phyloP scores from a whole-genome alignment of 2,888 invertebrate species.

The Drosophila pseudotakahashii region DNA sequence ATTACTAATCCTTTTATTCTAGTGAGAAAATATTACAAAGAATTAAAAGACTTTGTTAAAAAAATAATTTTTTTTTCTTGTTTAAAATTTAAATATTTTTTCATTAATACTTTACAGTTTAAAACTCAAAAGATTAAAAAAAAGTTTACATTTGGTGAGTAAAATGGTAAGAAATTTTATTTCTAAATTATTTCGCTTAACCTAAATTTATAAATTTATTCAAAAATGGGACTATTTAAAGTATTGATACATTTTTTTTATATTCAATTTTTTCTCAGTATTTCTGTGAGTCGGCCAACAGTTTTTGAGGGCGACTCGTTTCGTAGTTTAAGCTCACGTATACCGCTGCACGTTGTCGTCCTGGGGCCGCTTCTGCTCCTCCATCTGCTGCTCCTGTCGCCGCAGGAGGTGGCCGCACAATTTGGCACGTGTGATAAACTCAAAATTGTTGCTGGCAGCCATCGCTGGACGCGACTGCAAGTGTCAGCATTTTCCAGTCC shows the following conservation, averaged over 20 bases:
- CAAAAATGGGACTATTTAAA: too few species aligned
- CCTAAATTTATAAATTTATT: too few species aligned
- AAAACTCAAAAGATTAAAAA: too few species aligned
- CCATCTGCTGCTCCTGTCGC: slow-evolving; percentile 42
- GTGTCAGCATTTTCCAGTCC: slow-evolving; percentile 62
- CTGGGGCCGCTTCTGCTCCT: slow-evolving; percentile 5
- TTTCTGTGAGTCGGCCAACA: not conserved
- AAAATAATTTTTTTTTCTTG: too few species aligned
- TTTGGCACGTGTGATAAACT: slow-evolving; percentile 79
- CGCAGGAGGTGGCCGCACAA: slow-evolving; percentile 69
- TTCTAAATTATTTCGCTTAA: too few species aligned
- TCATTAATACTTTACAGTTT: too few species aligned
- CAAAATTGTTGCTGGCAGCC: slow-evolving; percentile 69
- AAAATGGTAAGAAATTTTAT: too few species aligned
- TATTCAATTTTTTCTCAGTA: not conserved
- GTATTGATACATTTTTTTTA: not conserved
- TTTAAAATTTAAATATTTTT: too few species aligned
- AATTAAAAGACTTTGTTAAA: too few species aligned
- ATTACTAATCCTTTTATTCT: not conserved
- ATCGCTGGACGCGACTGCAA: slow-evolving; percentile 59
- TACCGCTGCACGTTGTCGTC: slow-evolving; percentile 35
- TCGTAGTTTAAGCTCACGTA: slow-evolving; percentile 65
- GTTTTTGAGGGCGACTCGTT: slow-evolving; percentile 15
- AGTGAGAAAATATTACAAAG: too few species aligned
- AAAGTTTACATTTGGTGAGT: too few species aligned